Percentiles rank a stretch among this genome's conserved stretches.
These are phyloP conservation scores for Venustaconcha ellipsiformis DNA, from an alignment of 1,140 invertebrate species.

Conservation along the genomic window DNA sequence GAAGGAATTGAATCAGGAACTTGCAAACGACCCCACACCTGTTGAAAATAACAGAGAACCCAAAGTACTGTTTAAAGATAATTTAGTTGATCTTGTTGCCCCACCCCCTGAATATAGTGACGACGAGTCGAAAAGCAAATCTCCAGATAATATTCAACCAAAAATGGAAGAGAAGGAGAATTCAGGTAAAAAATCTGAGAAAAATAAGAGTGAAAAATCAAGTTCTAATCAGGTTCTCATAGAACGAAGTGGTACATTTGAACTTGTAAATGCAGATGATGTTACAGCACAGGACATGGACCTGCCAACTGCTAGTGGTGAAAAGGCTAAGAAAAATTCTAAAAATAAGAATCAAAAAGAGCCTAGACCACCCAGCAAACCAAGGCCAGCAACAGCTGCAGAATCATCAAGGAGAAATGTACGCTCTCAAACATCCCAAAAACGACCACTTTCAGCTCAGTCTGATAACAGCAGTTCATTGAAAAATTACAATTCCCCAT, in stretches of 20 bases:
- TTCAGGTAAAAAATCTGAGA: constrained; percentile 13
- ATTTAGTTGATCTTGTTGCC: constrained; percentile 61
- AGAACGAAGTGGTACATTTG: constrained; percentile 65
- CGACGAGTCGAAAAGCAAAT: constrained; percentile 40
- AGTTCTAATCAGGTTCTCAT: constrained; percentile 51
- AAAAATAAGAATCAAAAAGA: constrained; percentile 13
- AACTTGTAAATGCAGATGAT: constrained; percentile 56
- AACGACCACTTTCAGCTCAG: constrained; percentile 36
- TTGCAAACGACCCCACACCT: constrained; percentile 61
- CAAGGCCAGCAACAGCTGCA: constrained; percentile 45
- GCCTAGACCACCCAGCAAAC: constrained; percentile 49
- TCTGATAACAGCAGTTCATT: constrained; percentile 2
- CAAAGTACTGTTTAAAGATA: constrained; percentile 60
- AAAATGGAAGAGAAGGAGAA: background rate
- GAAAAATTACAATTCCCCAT: constrained; percentile 57
- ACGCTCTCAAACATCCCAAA: constrained; percentile 26
- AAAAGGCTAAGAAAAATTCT: constrained; percentile 32
- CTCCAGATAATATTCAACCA: constrained; percentile 6
- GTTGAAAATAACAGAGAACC: constrained; percentile 43
- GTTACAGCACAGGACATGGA: constrained; percentile 44
- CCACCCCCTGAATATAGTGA: constrained; percentile 57
- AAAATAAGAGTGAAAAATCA: constrained; percentile 25
- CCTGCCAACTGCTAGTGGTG: constrained; percentile 19
- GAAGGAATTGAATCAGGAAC: constrained; percentile 60
- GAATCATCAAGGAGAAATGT: constrained; percentile 23